Conservation (phyloP, 2,113 vertebrate species). For the Dipodomys ordii region DNA sequence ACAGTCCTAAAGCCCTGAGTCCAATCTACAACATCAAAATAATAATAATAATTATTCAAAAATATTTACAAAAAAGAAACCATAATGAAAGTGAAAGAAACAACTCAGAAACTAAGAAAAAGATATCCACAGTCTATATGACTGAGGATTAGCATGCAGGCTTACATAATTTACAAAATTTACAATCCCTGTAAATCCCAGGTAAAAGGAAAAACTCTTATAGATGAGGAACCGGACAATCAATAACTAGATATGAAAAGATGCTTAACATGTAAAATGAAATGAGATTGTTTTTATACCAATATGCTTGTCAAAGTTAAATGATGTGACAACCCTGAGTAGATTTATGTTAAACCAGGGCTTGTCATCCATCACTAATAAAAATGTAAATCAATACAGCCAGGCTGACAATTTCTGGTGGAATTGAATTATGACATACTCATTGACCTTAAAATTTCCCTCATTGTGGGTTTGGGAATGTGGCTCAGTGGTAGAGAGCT, state of each 20-base stretch:
- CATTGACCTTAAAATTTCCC: conserved; percentile 20
- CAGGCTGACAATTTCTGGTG: conserved; percentile 9
- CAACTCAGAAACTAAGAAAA: conserved; percentile 37
- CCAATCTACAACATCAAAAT: background rate
- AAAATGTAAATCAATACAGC: conserved; percentile 28
- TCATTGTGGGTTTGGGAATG: background rate
- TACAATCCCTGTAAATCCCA: background rate
- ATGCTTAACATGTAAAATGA: conserved; percentile 36
- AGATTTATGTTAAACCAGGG: background rate
- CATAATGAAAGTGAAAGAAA: background rate
- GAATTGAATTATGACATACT: background rate
- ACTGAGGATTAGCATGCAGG: background rate
- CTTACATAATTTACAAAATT: background rate
- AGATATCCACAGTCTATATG: background rate
- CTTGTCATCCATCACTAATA: background rate
- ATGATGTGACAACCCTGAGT: background rate
- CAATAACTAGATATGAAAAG: conserved; percentile 25
- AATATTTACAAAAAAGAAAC: background rate
- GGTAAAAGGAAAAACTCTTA: background rate
- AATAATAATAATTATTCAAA: background rate
- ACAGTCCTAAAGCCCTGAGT: background rate
- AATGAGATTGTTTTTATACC: conserved; percentile 4
- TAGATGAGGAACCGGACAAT: background rate
- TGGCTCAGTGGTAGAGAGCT: too few relatives aligned
- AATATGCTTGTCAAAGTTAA: conserved; percentile 42